These are phyloP conservation scores for Campylorhamphus procurvoides DNA, from an alignment of 2,113 vertebrate species.

Conservation along the genomic window DNA sequence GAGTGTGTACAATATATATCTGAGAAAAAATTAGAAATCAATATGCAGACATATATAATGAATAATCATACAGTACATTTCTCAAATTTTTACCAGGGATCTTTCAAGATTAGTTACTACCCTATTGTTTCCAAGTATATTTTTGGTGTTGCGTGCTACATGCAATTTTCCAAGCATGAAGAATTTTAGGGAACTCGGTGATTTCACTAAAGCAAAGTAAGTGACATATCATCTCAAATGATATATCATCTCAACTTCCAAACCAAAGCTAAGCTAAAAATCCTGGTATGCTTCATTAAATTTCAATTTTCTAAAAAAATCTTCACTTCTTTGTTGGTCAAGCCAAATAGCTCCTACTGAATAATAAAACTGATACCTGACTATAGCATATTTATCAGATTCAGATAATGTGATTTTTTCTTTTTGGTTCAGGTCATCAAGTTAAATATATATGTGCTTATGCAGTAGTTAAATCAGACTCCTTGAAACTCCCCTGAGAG, in stretches of 20 bases:
- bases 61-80: not conserved
- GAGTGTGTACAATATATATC: not conserved
- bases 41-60: not conserved
- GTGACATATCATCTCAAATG: not conserved
- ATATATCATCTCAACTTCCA: not conserved
- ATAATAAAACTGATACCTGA: not conserved
- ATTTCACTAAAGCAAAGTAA: not conserved
- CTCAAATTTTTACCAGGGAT: not conserved
- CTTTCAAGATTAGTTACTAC: not conserved
- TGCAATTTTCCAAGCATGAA: not conserved
- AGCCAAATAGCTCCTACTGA: not conserved
- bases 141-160: not conserved
- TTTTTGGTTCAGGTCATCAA: not conserved
- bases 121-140: not conserved
- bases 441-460: not conserved
- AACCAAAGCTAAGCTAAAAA: not conserved
- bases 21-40: not conserved
- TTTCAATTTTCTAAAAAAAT: not conserved
- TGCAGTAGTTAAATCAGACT: not conserved
- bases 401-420: not conserved
- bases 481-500: not conserved
- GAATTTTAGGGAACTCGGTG: not conserved
- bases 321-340: not conserved
- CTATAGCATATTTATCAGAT: not conserved
- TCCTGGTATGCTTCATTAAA: not conserved